Conservation (phyloP, 1,140 invertebrate species). For the Anthonomus grandis region DNA sequence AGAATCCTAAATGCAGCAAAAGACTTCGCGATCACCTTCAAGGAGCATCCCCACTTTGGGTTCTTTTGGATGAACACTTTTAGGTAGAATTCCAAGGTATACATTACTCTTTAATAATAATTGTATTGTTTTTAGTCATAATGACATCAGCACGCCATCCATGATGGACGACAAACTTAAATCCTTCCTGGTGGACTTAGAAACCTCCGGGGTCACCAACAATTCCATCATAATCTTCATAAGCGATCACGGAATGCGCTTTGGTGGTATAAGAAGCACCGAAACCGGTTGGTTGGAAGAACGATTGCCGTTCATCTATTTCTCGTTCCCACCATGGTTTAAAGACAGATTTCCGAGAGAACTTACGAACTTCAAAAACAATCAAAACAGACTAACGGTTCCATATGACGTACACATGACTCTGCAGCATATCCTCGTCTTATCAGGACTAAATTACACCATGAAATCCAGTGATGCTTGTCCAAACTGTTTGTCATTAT, state of each 20-base stretch:
- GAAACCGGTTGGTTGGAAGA: slow-evolving; percentile 80
- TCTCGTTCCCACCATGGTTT: slow-evolving; percentile 69
- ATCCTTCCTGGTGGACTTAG: slow-evolving; percentile 51
- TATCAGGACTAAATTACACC: slow-evolving; percentile 48
- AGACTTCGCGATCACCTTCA: slow-evolving; percentile 61
- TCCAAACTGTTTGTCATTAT: slow-evolving; percentile 64
- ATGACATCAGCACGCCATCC: slow-evolving; percentile 58
- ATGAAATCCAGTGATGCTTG: slow-evolving; percentile 53
- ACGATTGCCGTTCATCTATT: slow-evolving; percentile 72
- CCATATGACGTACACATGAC: slow-evolving; percentile 75
- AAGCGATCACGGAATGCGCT: slow-evolving; percentile 84
- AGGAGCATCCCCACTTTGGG: slow-evolving; percentile 59
- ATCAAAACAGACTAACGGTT: slow-evolving; percentile 63
- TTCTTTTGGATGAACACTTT: slow-evolving; percentile 70
- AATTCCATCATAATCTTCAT: slow-evolving; percentile 66
- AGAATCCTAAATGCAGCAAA: slow-evolving; percentile 58
- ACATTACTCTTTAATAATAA: background rate
- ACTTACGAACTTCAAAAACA: slow-evolving; percentile 59
- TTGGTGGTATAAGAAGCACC: slow-evolving; percentile 67
- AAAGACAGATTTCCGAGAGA: slow-evolving; percentile 55
- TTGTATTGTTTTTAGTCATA: slow-evolving; percentile 54
- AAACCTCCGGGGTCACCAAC: slow-evolving; percentile 49
- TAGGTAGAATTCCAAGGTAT: slow-evolving; percentile 5
- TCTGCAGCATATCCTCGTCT: slow-evolving; percentile 48
- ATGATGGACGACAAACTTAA: slow-evolving; percentile 56